Evolutionary conservation across 2,113 vertebrate species (phyloP), one percentile per base, ranked within the genome.

Genomic region (Mesoclemmys tuberculata): DNA sequence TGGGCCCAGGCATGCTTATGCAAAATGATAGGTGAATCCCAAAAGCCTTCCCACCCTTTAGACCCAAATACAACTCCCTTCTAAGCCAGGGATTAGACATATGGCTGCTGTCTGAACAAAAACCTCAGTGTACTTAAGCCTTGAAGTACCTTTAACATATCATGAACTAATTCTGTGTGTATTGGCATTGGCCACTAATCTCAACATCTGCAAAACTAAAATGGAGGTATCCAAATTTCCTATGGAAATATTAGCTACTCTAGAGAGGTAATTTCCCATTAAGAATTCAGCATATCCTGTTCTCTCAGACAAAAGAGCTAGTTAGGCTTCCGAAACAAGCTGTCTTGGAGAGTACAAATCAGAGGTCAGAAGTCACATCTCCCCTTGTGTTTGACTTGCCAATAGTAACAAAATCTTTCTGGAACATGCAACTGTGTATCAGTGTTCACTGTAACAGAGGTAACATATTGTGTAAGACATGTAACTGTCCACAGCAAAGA

Each of bases 401-500:
- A 94, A 56, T 54, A 79, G 5, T 26, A 24, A 96, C 24, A 58
- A 51, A 86, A 74, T 46, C 16, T 88, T 95, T 95, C 56, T 84
- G 46, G 49, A 91, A 87, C 0, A 83, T 94, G 51, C 88, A 90
- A 93, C 58, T 68, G 24, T 24, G 38, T 74, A 38, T 10, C 22
- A 41, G 21, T 74, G 38, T 44, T 74, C 22, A 0, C 0, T 81
- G 80, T 95, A 93, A 95, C 88, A 94, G 88, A 82, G 84, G 61
- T 64, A 64, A 64, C 61, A 64, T 64, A n/a, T 35, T 64, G 35
- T 6, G 31, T 64, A 64, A 64, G 29, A 35, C 31, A 35, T 35
- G 14, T 90, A 88, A 78, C 94, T 92, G 91, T 90, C 94, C 95
- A 87, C 64, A 90, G 74, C 31, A 91, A 96, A 97, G 26, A 83